Evolutionary conservation across 2,888 invertebrate species (phyloP), one percentile per base, ranked within the genome.

Genomic region (Hyles lineata): DNA sequence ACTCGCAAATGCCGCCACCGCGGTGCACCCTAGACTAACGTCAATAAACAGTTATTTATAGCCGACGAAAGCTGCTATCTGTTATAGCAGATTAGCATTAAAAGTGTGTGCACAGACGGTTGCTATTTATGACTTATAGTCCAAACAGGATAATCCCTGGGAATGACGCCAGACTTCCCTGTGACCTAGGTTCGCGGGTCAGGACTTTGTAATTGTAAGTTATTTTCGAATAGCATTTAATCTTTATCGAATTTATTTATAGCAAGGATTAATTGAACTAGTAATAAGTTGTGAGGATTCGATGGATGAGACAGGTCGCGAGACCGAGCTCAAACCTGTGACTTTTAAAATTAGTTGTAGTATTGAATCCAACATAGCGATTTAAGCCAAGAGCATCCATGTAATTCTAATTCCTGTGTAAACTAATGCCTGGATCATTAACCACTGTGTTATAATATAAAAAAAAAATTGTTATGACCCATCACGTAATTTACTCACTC

Each of bases 11-110:
- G 43, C 43, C 43, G 43, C 19, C 55, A n/a, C 55, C 55, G n/a
- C 55, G 21, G 72, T 75, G n/a, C 25, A 55, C 70, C 63, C 67
- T 67, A 21, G 17, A 23, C n/a, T 60, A 72, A 52, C 25, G n/a
- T 9, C n/a, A 9, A 79, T 80, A 74, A 63, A 72, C 55, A 52
- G 72, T 72, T 72, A 72, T 72, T 72, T 72, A 63, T 58, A 17
- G 74, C 62, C 85, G 86, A 85, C 80, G 86, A 90, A 87, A 89
- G 89, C 85, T 77, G 76, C 87, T 83, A 90, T 90, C 88, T 76
- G 82, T 90, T 88, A 89, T 82, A 82, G 74, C 77, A 88, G 91
- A 91, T 92, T 91, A 91, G 83, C 90, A 90, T 91, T 92, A 89
- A 88, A 87, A 84, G 74, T 73, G 71, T 70, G 77, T 72, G 76